Base-by-base conservation (phyloP, 2,113 vertebrate genomes). In the Leptodactylus fuscus region DNA sequence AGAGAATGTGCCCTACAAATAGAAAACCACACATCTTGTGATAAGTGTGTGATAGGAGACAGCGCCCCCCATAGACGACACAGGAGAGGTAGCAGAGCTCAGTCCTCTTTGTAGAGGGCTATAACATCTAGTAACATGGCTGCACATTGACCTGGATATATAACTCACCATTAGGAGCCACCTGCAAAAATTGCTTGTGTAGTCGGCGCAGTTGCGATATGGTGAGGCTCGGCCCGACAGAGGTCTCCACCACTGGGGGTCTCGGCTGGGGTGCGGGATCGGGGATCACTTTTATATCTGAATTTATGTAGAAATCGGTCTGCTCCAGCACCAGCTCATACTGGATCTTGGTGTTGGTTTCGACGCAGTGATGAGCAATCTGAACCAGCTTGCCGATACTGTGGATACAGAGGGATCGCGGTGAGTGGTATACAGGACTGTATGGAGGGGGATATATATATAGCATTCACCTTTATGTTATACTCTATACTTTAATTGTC, bases 341-440 rank as follows among this genome's bases (percentile, higher is more conserved):
- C 7, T 94, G 87, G 69, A 98, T 93, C 91, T 92, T 95, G 60
- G 88, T 90, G n/a, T 89, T 90, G 51, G 90, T 89, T 92, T 97
- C 95, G 87, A 97, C 96, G 89, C 96, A 92, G 77, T 95, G 91
- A 36, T 92, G 90, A 51, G 94, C 92, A 85, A 97, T 89, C 8
- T 94, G 93, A 6, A 91, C 81, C 79, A 99, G 90, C 73, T 95
- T 95, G 70, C 97, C 94, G 87, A 98, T 91, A 86, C 98, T 99
- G 88, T 3, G 82, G 88, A 90, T 44, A 62, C 81, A 12, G 60
- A 48, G 48, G 3, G 1, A 44, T n/a, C 32, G n/a, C n/a, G n/a
- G n/a, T n/a, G n/a, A n/a, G n/a, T n/a, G n/a, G n/a, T n/a, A n/a
- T n/a, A n/a, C n/a, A n/a, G n/a, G n/a, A 41, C 41, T 41, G 41